phyloP scores from a whole-genome alignment of 2,113 vertebrate genomes.

The Platichthys stellatus region DNA sequence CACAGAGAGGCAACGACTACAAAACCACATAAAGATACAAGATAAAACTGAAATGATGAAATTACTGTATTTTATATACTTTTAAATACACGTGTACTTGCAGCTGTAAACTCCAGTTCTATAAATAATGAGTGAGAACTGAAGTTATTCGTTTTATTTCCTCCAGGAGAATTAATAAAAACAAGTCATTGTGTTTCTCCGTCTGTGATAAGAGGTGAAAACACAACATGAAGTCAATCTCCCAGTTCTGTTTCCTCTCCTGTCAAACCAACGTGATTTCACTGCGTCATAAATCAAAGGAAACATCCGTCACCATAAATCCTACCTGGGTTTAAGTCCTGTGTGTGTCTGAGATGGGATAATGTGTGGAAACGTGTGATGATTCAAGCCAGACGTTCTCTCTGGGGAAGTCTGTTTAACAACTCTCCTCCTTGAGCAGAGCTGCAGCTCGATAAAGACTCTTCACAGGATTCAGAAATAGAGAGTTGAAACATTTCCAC shows the following conservation, averaged over 20 bases:
- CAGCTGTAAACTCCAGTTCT: too few relatives aligned
- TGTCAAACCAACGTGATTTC: conserved; percentile 45
- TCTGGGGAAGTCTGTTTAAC: neutral
- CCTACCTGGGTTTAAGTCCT: conserved; percentile 19
- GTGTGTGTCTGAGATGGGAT: too few relatives aligned
- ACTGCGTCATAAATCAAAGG: conserved; percentile 65
- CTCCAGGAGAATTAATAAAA: too few relatives aligned
- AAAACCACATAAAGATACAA: too few relatives aligned
- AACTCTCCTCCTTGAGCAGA: neutral
- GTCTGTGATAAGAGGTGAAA: conserved; percentile 25
- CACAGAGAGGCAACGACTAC: too few relatives aligned
- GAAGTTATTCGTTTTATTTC: too few relatives aligned
- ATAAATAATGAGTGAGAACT: too few relatives aligned
- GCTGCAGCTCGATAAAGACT: neutral
- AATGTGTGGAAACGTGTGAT: conserved; percentile 31
- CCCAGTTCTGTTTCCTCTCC: conserved; percentile 71
- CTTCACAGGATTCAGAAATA: too few relatives aligned
- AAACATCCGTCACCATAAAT: conserved; percentile 62
- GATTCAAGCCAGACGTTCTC: neutral
- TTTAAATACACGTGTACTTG: too few relatives aligned
- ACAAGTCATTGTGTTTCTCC: conserved; percentile 20
- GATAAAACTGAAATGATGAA: too few relatives aligned
- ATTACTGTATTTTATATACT: neutral
- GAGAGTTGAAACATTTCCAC: too few relatives aligned
- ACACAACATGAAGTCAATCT: conserved; percentile 55